phyloP scores from a whole-genome alignment of 2,888 invertebrate genomes.

The Lepidocyrtinus sp. region DNA sequence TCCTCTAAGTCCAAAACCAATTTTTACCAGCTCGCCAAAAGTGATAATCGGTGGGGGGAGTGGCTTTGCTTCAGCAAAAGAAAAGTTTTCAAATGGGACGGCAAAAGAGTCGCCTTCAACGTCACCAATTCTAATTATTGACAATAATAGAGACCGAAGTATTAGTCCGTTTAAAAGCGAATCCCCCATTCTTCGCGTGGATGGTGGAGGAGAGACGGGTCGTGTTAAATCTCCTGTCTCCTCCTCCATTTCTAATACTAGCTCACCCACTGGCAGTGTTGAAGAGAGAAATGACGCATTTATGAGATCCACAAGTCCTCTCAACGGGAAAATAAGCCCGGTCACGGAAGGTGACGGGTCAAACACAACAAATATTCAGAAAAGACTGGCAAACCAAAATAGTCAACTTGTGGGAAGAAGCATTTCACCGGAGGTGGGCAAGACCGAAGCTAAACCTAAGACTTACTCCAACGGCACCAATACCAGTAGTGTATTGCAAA shows the following conservation, averaged over 20 bases:
- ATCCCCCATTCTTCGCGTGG: slow-evolving; percentile 25
- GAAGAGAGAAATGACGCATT: slow-evolving; percentile 19
- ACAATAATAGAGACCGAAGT: slow-evolving; percentile 22
- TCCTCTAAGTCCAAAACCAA: slow-evolving; percentile 68
- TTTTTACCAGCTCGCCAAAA: slow-evolving; percentile 66
- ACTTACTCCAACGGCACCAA: neutral
- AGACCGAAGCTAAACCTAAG: slow-evolving; percentile 23
- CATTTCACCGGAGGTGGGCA: slow-evolving; percentile 14
- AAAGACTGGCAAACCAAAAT: slow-evolving; percentile 21
- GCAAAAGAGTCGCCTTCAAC: slow-evolving; percentile 25
- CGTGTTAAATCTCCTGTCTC: neutral
- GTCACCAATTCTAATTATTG: slow-evolving; percentile 38
- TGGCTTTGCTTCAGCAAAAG: neutral
- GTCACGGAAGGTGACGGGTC: neutral
- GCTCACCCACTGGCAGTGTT: neutral
- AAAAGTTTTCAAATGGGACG: no score
- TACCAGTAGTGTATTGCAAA: neutral
- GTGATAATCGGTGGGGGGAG: slow-evolving; percentile 5
- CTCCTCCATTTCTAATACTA: neutral
- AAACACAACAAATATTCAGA: neutral
- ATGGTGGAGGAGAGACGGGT: neutral
- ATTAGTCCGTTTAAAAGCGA: slow-evolving; percentile 36
- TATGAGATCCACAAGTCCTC: slow-evolving; percentile 38
- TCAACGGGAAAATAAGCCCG: slow-evolving; percentile 34
- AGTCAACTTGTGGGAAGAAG: slow-evolving; percentile 18